Evolutionary conservation across 2,888 invertebrate genomes (phyloP).

Genomic region (Formica aserva): DNA sequence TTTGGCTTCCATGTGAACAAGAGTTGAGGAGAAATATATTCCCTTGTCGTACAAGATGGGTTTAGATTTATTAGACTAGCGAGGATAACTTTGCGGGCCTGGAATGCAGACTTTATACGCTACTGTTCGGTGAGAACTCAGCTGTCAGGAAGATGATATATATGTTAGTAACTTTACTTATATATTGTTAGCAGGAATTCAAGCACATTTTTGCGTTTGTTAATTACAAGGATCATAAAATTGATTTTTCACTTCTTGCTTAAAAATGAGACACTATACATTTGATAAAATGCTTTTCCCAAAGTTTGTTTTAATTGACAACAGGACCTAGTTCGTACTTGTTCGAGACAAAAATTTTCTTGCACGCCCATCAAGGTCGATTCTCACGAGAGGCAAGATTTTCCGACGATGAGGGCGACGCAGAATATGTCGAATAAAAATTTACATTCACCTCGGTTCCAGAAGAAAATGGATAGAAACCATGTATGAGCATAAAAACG

Average conservation of each 20-base stretch:
- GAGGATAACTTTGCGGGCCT: neutral
- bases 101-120: neutral
- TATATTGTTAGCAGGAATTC: neutral
- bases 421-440: conserved; percentile 18
- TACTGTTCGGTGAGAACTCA: neutral
- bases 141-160: neutral
- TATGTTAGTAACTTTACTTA: neutral
- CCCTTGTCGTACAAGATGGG: neutral
- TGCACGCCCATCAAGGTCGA: neutral
- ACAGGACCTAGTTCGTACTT: neutral
- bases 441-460: neutral
- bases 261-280: neutral
- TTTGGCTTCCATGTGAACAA: neutral
- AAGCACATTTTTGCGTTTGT: neutral
- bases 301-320: conserved; percentile 5
- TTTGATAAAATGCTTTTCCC: neutral
- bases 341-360: neutral
- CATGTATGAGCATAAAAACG: conserved; percentile 28
- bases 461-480: conserved; percentile 6
- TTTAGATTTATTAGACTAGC: conserved; percentile 23
- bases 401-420: neutral
- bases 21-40: neutral
- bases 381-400: neutral
- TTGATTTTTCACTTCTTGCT: neutral
- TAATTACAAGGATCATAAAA: neutral